Percentiles rank a stretch among this genome's conserved stretches.
These are phyloP conservation scores for Cydia strobilella DNA, from an alignment of 1,140 invertebrate species.

Conservation along the genomic window DNA sequence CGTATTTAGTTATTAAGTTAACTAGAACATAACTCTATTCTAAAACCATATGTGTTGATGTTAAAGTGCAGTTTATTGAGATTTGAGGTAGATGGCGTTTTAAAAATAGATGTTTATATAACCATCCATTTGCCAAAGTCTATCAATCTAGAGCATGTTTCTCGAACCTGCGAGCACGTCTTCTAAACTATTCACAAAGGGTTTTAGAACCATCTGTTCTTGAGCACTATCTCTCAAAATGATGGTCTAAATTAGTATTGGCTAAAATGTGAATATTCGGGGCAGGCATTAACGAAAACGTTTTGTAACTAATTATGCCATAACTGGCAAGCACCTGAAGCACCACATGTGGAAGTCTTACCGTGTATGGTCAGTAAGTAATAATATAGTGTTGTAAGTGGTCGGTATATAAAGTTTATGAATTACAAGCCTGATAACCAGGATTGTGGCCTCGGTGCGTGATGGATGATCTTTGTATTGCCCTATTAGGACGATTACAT, in stretches of 20 bases:
- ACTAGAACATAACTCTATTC: no score
- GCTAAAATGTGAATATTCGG: no score
- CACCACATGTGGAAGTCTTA: no score
- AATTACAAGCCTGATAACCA: conserved; percentile 3
- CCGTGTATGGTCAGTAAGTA: no score
- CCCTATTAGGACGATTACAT: background rate
- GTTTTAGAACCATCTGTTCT: background rate
- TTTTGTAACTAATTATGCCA: no score
- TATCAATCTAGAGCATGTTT: conserved; percentile 8
- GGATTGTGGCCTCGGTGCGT: background rate
- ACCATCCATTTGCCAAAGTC: background rate
- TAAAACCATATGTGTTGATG: no score
- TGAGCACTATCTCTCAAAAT: no score
- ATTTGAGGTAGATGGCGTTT: background rate
- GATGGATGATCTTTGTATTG: conserved; percentile 8
- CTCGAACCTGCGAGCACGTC: background rate
- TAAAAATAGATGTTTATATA: background rate
- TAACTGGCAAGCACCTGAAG: no score
- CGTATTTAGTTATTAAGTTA: no score
- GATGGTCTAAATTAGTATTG: no score
- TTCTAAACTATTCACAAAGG: background rate
- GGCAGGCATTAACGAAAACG: no score
- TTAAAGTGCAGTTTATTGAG: background rate
- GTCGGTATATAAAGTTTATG: background rate
- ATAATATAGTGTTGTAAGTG: no score